These are phyloP conservation scores for Plectrocnemia conspersa DNA, from an alignment of 1,140 invertebrate species.

Conservation along the genomic window DNA sequence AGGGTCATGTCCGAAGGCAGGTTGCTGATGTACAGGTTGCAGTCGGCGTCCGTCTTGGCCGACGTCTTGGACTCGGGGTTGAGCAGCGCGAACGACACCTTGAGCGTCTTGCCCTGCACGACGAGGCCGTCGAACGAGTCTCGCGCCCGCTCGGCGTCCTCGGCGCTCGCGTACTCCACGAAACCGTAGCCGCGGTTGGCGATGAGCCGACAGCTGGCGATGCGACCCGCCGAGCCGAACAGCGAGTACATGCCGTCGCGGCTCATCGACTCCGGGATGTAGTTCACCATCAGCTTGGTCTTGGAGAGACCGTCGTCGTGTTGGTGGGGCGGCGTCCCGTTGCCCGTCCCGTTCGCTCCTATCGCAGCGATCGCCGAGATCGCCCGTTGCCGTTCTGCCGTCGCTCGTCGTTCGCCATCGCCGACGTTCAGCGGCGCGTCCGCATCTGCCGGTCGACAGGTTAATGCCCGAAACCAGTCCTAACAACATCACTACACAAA, in stretches of 20 bases:
- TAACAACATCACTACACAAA: no score
- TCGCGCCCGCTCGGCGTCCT: slow-evolving; percentile 51
- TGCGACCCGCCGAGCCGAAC: slow-evolving; percentile 50
- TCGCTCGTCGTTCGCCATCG: no score
- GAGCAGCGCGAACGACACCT: slow-evolving; percentile 50
- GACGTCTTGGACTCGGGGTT: slow-evolving; percentile 50
- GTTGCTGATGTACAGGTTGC: slow-evolving; percentile 51
- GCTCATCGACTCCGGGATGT: slow-evolving; percentile 51
- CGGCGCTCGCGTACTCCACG: slow-evolving; percentile 49
- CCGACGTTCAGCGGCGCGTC: no score
- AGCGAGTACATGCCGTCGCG: slow-evolving; percentile 51
- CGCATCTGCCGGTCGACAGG: no score
- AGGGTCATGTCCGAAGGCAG: slow-evolving; percentile 50
- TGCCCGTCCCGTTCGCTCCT: background rate
- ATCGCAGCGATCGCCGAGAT: background rate
- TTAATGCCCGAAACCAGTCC: no score
- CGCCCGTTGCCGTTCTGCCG: no score
- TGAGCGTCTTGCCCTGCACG: slow-evolving; percentile 50
- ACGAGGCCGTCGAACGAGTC: slow-evolving; percentile 49
- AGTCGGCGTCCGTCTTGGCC: slow-evolving; percentile 48
- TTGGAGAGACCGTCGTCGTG: slow-evolving; percentile 39
- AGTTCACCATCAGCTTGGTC: slow-evolving; percentile 54
- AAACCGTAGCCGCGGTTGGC: slow-evolving; percentile 51
- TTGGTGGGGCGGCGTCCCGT: background rate
- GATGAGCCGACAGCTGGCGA: slow-evolving; percentile 49